A percentile compares a stretch with the other conserved stretches of the same genome.
Conservation (phyloP, 1,140 invertebrate genomes). For the Spodoptera frugiperda region DNA sequence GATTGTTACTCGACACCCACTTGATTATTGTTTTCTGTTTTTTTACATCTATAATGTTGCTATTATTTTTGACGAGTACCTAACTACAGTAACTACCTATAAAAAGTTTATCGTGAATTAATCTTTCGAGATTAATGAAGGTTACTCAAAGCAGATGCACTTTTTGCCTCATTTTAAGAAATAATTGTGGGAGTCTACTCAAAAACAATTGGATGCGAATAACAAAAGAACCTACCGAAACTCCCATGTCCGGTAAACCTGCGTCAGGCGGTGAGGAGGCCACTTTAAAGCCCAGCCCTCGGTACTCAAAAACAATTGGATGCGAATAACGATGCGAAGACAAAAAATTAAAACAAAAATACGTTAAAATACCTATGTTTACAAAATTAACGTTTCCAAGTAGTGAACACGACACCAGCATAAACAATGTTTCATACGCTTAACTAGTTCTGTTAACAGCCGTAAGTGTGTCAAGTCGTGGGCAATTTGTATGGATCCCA, state of each 20-base stretch:
- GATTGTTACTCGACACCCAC: constrained; percentile 38
- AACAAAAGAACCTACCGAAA: no score
- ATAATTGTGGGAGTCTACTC: no score
- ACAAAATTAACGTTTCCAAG: no score
- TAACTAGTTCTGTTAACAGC: constrained; percentile 5
- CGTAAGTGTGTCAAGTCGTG: constrained; percentile 34
- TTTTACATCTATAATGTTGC: constrained; percentile 14
- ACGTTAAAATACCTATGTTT: no score
- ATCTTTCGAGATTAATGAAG: not conserved
- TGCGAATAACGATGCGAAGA: no score
- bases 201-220: no score
- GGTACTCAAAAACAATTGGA: no score
- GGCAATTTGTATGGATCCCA: constrained; percentile 34
- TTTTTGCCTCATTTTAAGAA: no score
- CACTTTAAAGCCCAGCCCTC: no score
- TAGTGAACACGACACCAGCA: not conserved
- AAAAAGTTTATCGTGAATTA: constrained; percentile 9
- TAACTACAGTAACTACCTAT: not conserved
- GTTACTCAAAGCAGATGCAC: not conserved
- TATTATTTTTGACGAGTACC: not conserved
- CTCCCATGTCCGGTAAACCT: no score
- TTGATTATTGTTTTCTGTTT: constrained; percentile 34
- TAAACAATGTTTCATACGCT: not conserved
- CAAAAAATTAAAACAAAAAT: no score
- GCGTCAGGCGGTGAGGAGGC: no score